Evolutionary conservation across 1,140 invertebrate species (phyloP).

Genomic region (Drosophila erecta): DNA sequence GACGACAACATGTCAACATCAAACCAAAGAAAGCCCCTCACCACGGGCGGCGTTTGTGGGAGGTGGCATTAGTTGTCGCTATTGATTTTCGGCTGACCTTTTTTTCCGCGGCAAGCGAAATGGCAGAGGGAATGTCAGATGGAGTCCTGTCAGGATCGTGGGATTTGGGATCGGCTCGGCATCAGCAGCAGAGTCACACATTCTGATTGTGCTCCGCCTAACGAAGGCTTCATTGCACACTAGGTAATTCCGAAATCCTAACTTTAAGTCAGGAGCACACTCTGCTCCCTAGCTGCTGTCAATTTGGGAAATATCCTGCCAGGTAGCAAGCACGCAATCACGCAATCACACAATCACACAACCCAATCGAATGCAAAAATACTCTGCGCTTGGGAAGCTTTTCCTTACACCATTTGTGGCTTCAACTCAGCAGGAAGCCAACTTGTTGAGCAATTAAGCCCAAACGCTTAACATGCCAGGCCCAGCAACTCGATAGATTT

Average conservation of each 20-base stretch:
- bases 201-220: constrained; percentile 19
- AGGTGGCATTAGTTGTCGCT: constrained; percentile 41
- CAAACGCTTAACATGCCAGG: constrained; percentile 35
- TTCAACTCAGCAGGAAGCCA: constrained; percentile 54
- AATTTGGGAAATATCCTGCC: constrained; percentile 19
- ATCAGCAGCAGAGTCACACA: constrained; percentile 5
- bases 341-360: constrained; percentile 1
- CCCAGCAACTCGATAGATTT: constrained; percentile 61
- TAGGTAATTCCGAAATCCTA: neutral
- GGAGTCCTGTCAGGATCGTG: constrained; percentile 30
- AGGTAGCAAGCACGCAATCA: constrained; percentile 38
- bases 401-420: constrained; percentile 17
- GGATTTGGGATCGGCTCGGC: constrained; percentile 11
- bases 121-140: neutral
- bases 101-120: constrained; percentile 1
- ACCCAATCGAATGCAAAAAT: constrained; percentile 52
- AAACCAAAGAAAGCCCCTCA: constrained; percentile 34
- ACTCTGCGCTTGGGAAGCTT: constrained; percentile 9
- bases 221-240: neutral
- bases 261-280: too few relatives aligned
- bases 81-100: constrained; percentile 75
- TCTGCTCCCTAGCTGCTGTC: constrained; percentile 1
- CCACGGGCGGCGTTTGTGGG: neutral
- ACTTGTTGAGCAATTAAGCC: constrained; percentile 80
- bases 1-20: constrained; percentile 63